Conservation (phyloP, 1,140 invertebrate species). For the Sitodiplosis mosellana region DNA sequence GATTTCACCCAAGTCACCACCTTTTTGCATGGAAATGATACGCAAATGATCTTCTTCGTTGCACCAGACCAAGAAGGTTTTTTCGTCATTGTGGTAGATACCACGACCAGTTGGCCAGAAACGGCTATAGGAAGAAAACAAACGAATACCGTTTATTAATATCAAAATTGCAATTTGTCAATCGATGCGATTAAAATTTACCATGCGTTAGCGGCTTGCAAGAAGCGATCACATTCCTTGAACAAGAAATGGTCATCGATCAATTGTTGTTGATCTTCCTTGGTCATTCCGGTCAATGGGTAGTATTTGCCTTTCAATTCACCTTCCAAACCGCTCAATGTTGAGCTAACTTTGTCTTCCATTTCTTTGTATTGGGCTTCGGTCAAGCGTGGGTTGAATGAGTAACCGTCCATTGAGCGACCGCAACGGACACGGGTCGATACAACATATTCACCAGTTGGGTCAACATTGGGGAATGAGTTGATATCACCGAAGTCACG, state of each 20-base stretch:
- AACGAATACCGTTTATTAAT: too few relatives aligned
- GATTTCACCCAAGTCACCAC: conserved; percentile 80
- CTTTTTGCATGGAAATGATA: conserved; percentile 96
- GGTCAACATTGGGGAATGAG: conserved; percentile 78
- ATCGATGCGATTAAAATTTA: too few relatives aligned
- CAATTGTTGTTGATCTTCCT: conserved; percentile 82
- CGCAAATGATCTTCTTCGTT: conserved; percentile 96
- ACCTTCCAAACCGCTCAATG: conserved; percentile 56
- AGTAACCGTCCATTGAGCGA: conserved; percentile 79
- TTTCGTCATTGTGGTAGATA: conserved; percentile 92
- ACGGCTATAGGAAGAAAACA: conserved; percentile 36
- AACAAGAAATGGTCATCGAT: conserved; percentile 97
- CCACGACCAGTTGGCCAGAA: conserved; percentile 92
- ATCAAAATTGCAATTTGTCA: conserved; percentile 1
- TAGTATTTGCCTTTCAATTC: conserved; percentile 88
- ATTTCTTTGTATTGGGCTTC: conserved; percentile 91
- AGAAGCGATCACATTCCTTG: conserved; percentile 71
- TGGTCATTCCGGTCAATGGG: conserved; percentile 87
- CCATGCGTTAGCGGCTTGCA: conserved; percentile 65
- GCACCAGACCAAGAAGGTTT: conserved; percentile 95
- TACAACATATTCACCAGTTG: conserved; percentile 70
- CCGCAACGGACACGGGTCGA: conserved; percentile 91
- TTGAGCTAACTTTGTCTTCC: conserved; percentile 72
- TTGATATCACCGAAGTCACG: conserved; percentile 86
- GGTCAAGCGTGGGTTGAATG: conserved; percentile 89